Base-by-base conservation (phyloP, 1,140 invertebrate species). In the Hyphantria cunea region DNA sequence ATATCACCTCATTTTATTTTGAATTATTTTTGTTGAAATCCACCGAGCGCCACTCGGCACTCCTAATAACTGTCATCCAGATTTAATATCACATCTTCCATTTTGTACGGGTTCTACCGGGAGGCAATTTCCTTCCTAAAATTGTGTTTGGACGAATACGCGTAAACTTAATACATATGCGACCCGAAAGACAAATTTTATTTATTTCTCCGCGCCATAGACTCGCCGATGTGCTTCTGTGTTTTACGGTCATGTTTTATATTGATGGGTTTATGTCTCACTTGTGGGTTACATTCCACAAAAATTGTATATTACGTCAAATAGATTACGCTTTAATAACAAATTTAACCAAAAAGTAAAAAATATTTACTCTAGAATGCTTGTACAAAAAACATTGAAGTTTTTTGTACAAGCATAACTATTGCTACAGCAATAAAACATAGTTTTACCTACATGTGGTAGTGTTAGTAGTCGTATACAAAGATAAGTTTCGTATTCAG, bases 51-150 rank as follows among this genome's bases (percentile, higher is more conserved):
- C 55, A 74, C 72, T 77, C 72, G 53, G 67, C 76, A 72, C 64
- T 70, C 65, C 79, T 82, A 84, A 86, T 84, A 81, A 81, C 83
- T 85, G 86, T 84, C 84, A 85, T 79, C 74, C 67, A 83, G 82
- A 84, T 85, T 89, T 89, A 82, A 89, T 87, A 89, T 84, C 80
- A 79, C 76, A 83, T 84, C 82, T 80, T 74, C 72, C 78, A 79
- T 82, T 86, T 82, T 78, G 76, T 81, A 78, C 64, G 79, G 77
- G 68, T 76, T 80, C 70, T 53, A 72, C 72, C 72, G 66, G 67
- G 71, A 84, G 74, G 78, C 86, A 87, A 89, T 89, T 87, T 84
- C 82, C 84, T 82, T 85, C 71, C 74, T 82, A 81, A 89, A 85
- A 89, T 87, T 89, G 78, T 85, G 81, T 89, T 86, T 87, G 73